phyloP scores from a whole-genome alignment of 2,113 vertebrate genomes.

The Pavo muticus region DNA sequence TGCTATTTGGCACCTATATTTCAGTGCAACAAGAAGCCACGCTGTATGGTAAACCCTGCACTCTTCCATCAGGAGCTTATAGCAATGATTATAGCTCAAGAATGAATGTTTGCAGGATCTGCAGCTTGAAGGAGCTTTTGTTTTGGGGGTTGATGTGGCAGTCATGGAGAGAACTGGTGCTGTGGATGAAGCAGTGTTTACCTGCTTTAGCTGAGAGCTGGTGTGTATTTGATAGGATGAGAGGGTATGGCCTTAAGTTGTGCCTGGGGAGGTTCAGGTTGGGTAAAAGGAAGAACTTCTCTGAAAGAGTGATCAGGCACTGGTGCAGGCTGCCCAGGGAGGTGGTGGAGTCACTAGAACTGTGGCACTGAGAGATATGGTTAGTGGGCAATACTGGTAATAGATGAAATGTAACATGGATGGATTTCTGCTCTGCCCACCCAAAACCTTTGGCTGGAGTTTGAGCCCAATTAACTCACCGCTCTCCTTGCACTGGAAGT shows the following conservation, averaged over 20 bases:
- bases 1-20: neutral
- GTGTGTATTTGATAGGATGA: rapidly evolving
- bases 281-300: no score
- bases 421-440: neutral
- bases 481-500: slow-evolving; percentile 84
- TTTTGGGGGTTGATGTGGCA: neutral
- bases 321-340: no score
- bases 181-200: neutral
- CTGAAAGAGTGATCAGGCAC: no score
- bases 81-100: neutral
- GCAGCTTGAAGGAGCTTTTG: neutral
- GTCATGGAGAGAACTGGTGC: neutral
- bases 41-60: rapidly evolving
- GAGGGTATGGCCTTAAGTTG: no score
- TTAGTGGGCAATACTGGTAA: no score
- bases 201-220: neutral
- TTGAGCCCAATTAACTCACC: slow-evolving; percentile 73
- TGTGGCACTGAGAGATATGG: no score
- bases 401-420: rapidly evolving
- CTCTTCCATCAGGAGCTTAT: neutral
- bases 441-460: neutral
- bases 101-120: neutral
- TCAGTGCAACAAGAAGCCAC: neutral
- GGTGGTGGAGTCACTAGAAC: no score
- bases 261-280: no score